Evolutionary conservation across 2,888 invertebrate species (phyloP), one percentile per base, ranked within the genome.

Genomic region (Drosophila kokeensis): DNA sequence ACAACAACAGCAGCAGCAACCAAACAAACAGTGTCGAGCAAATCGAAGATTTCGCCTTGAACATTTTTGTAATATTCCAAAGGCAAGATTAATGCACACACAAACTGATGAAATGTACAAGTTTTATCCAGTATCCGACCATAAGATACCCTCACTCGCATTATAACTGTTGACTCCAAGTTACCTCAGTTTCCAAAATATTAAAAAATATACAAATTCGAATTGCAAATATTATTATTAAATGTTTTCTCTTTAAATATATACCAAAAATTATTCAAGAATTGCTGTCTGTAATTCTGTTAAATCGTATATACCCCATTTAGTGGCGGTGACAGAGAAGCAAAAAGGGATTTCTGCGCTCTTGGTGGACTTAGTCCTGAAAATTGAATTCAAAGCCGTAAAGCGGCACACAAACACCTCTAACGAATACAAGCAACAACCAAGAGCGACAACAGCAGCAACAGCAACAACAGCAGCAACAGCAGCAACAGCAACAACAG

Each of bases 301-400:
- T 1, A 4, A 21, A 45, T 21, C 15, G 15, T 24, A 21, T 42
- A 40, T 55, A 29, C 49, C 36, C 40, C 45, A 21, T 45, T 52
- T 13, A 0, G 59, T 27, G 34, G 15, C 40, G 4, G 24, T 58
- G 63, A 24, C 59, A 55, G 52, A 52, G 38, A 10, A 30, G 32
- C 32, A 53, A 62, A 74, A 81, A 75, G 79, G 87, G 84, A 87
- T 83, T 87, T 81, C 30, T n/a, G 57, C 58, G 57, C 50, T 45
- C 65, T 69, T 62, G 62, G 53, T 57, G 59, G 70, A 50, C 67
- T 68, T 57, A 53, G 84, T 81, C 75, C 55, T 58, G 79, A 79
- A 83, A 87, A 87, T 87, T 83, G 82, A 83, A 87, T 83, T 83
- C 79, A 84, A 87, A 87, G 73, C 83, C 87, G 82, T 68, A 87